Evolutionary conservation across 2,797 vertebrate genomes (phyloP), one percentile per base, ranked within the genome.

Genomic region (Molossus molossus): DNA sequence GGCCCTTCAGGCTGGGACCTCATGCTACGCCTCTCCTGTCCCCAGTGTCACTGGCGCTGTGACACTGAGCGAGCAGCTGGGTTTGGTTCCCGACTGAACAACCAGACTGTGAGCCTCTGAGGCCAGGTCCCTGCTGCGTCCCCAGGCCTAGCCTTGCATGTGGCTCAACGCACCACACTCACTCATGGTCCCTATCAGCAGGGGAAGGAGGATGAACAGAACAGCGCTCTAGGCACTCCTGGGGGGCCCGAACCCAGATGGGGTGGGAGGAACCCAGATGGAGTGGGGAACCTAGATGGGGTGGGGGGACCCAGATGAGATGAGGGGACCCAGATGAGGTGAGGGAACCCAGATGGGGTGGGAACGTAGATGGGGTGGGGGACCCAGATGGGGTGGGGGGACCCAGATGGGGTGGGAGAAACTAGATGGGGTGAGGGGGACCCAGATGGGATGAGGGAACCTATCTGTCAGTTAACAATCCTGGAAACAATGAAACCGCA

Each of bases 11-110:
- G 62, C 1, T 1, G 45, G 45, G 14, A 7, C 65, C 17, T 0
- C 3, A 0, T 2, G 76, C 20, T 2, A 6, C 0, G n/a, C 64
- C 53, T 60, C 18, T 29, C 48, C 9, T 4, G 0, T 4, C 53
- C 13, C 58, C 15, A 3, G 57, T 27, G 23, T 27, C 79, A 6
- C 40, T 45, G 40, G 40, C 40, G 6, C 65, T 67, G 33, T 15
- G 3, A 53, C 0, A 0, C 27, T 15, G 21, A 50, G 33, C 1
- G 0, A 40, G 25, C 11, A 14, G 33, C 84, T 27, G 17, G 4
- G 53, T 27, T 17, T 6, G 13, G 10, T 53, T 45, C 12, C 17
- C 3, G 10, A 72, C 62, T 18, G 18, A 29, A 76, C 65, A 17
- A 13, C n/a, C 27, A 6, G 79, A 45, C 65, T 1, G 0, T 0